Base-by-base conservation (phyloP, 1,140 invertebrate species). In the Tetragnatha versicolor region DNA sequence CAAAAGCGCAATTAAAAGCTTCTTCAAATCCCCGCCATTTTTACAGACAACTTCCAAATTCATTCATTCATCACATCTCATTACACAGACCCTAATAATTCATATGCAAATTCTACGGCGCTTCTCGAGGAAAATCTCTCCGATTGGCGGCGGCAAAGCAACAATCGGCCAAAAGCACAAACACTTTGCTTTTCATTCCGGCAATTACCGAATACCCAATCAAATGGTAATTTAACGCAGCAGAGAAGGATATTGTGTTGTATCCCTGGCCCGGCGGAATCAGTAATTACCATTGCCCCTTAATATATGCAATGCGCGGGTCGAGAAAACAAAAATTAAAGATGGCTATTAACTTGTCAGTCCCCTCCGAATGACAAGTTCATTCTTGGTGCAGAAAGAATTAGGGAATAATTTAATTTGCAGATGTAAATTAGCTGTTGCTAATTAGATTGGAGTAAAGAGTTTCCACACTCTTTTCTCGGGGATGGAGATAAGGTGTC, bases 351-450 rank as follows among this genome's bases (percentile, higher is more conserved):
- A 69, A 69, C 66, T 69, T 69, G 66, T 69, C 66, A 69, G 47
- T 53, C 39, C 39, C 31, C 37, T 29, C 66, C 25, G 45, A 69
- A 53, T 69, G 66, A 69, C 68, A 70, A 53, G 49, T 29, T 70
- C 68, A 66, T 66, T 66, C 63, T 17, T 31, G 1, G 20, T 37
- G 65, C 45, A 29, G 33, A 27, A 70, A 37, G 51, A 55, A 53
- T 51, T 37, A 53, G 51, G 55, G 68, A 70, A 70, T 70, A 70
- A 70, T 70, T 70, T 70, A 70, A 70, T 70, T 70, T 70, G 68
- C 47, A 37, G 29, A 70, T 70, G 68, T 70, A 70, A 70, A 70
- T 70, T 70, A 70, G 47, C 31, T 53, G 68, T 37, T 70, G 47
- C 68, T 70, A 53, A 70, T 70, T 70, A 55, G 47, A 70, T 70